A percentile compares a stretch with the other conserved stretches of the same genome.
Conservation (phyloP, 2,888 invertebrate species). For the Ornithoptera priamus region DNA sequence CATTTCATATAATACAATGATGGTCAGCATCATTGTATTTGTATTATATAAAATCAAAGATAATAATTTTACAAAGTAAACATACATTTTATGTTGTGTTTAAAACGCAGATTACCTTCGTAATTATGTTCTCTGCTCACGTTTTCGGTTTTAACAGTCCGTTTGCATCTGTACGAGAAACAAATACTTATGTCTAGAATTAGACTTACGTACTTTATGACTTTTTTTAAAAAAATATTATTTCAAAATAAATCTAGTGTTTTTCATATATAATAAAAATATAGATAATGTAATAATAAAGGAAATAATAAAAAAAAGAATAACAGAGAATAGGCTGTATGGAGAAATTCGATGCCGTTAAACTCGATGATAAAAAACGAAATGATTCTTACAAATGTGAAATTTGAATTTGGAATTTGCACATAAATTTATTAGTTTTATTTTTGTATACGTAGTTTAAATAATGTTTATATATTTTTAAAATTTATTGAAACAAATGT, state of each 20-base stretch:
- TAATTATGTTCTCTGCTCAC: not conserved
- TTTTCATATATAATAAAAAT: too few species aligned
- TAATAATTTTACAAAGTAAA: not conserved
- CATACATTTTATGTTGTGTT: not conserved
- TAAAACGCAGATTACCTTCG: not conserved
- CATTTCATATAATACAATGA: not conserved
- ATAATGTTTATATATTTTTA: too few species aligned
- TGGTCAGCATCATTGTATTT: not conserved
- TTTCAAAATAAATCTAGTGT: not conserved
- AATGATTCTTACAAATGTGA: too few species aligned
- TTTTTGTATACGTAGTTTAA: too few species aligned
- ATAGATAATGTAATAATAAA: too few species aligned
- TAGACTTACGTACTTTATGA: not conserved
- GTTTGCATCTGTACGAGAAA: not conserved
- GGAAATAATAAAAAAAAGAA: too few species aligned
- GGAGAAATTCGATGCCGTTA: too few species aligned
- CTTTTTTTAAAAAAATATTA: not conserved
- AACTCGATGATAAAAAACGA: too few species aligned
- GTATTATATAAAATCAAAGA: not conserved
- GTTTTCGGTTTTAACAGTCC: not conserved
- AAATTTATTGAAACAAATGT: too few species aligned
- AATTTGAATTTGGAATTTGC: too few species aligned
- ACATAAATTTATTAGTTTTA: too few species aligned
- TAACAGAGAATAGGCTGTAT: too few species aligned
- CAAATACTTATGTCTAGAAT: not conserved